A percentile compares a stretch with the other conserved stretches of the same genome.
phyloP scores from a whole-genome alignment of 2,113 vertebrate genomes.

The Eurystomus gularis region DNA sequence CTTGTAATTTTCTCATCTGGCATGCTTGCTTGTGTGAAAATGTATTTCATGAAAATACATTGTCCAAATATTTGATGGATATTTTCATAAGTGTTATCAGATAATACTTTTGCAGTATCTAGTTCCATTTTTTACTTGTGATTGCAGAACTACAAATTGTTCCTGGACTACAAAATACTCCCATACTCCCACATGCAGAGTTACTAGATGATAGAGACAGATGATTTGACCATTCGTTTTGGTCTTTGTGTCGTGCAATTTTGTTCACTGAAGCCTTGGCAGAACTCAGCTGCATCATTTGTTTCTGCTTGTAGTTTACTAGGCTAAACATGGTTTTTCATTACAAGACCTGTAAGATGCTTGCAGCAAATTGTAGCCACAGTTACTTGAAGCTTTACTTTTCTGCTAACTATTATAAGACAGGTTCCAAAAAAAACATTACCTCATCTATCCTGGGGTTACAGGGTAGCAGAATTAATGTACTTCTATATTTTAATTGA shows the following conservation, averaged over 20 bases:
- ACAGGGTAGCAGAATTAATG: conserved; percentile 46
- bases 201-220: neutral
- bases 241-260: neutral
- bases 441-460: conserved; percentile 55
- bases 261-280: neutral
- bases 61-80: neutral
- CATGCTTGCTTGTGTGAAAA: neutral
- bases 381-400: conserved; percentile 43
- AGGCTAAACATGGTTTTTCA: conserved; percentile 40
- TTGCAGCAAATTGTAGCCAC: conserved; percentile 43
- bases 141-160: neutral
- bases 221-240: neutral
- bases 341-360: neutral
- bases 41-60: neutral
- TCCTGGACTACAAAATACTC: neutral
- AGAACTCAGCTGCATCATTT: conserved; percentile 3
- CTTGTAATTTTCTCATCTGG: neutral
- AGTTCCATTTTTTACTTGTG: neutral
- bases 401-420: conserved; percentile 57
- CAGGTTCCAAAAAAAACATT: conserved; percentile 68
- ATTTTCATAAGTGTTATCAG: neutral
- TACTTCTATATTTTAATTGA: conserved; percentile 51
- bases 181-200: neutral
- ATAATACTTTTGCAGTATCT: neutral
- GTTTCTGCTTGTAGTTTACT: conserved; percentile 55